Evolutionary conservation across 2,888 invertebrate species (phyloP).

Genomic region (Ischnura elegans): DNA sequence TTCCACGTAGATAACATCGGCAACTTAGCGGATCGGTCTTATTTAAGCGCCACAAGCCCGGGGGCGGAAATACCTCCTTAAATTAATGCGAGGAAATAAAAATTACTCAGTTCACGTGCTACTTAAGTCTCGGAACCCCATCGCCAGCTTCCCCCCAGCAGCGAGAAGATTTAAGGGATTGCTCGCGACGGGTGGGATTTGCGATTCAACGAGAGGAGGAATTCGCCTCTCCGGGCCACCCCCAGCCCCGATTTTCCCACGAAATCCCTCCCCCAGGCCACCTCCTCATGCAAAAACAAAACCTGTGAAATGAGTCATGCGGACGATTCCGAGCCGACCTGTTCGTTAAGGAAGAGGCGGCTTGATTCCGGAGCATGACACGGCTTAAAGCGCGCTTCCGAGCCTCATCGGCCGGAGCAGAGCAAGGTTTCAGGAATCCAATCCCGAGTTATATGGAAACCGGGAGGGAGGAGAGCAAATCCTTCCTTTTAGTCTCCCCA

Average conservation of each 20-base stretch:
- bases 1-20: background rate
- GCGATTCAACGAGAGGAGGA: constrained; percentile 1
- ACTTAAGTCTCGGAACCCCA: background rate
- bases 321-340: background rate
- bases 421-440: background rate
- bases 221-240: background rate
- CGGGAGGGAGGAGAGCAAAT: background rate
- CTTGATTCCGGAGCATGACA: constrained; percentile 22
- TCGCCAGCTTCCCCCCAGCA: background rate
- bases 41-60: background rate
- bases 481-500: background rate
- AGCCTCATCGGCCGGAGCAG: background rate
- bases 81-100: background rate
- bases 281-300: constrained; percentile 15
- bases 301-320: constrained; percentile 26
- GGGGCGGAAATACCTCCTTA: background rate
- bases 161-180: constrained; percentile 9
- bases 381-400: constrained; percentile 6
- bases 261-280: too few relatives aligned
- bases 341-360: background rate
- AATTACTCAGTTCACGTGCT: background rate
- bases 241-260: constrained; percentile 5
- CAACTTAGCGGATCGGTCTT: background rate
- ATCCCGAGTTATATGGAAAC: constrained; percentile 26
- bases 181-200: constrained; percentile 27